phyloP scores from a whole-genome alignment of 2,113 vertebrate species.

The Takifugu bimaculatus region DNA sequence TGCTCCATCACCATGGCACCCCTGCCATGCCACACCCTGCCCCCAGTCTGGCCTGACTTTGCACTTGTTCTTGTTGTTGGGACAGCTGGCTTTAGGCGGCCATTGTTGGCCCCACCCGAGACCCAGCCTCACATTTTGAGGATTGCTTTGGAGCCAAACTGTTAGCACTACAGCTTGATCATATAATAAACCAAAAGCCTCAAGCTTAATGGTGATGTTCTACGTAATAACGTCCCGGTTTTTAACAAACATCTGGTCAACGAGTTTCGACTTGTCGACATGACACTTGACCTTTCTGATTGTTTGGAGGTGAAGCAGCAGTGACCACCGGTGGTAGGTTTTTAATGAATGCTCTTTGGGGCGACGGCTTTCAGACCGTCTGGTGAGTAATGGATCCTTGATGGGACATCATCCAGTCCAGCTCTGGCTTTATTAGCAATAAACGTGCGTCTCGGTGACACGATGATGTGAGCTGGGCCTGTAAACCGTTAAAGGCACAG shows the following conservation, averaged over 20 bases:
- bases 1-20: constrained; percentile 62
- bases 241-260: neutral
- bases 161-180: neutral
- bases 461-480: neutral
- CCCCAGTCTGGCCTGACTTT: constrained; percentile 58
- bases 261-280: too few relatives aligned
- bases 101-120: constrained; percentile 57
- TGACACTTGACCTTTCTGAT: constrained; percentile 64
- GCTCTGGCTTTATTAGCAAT: constrained; percentile 11
- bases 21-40: constrained; percentile 60
- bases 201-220: neutral
- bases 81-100: constrained; percentile 57
- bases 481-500: neutral
- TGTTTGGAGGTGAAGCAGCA: constrained; percentile 64
- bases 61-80: constrained; percentile 59
- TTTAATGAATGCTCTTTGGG: constrained; percentile 45
- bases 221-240: neutral
- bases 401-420: constrained; percentile 16
- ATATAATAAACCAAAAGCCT: neutral
- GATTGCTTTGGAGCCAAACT: constrained; percentile 27
- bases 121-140: constrained; percentile 44
- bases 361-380: constrained; percentile 39
- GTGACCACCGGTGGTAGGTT: constrained; percentile 33
- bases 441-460: constrained; percentile 8
- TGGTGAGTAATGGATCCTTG: constrained; percentile 46